Conservation (phyloP, 2,113 vertebrate species). For the Anseranas semipalmata region DNA sequence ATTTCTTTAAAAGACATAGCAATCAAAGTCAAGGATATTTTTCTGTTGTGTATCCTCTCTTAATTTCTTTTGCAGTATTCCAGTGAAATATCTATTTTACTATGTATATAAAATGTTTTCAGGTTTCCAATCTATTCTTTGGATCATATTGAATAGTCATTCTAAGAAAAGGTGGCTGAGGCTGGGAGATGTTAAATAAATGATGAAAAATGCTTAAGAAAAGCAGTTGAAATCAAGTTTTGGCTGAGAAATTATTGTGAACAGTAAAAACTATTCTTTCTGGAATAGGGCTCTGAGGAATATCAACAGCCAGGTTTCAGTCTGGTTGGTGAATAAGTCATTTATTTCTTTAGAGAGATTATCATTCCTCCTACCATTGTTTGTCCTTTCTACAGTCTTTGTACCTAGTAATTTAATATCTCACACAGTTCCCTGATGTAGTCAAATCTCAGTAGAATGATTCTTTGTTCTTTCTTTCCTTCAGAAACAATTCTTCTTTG, state of each 20-base stretch:
- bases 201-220: constrained; percentile 15
- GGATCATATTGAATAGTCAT: neutral
- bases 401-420: constrained; percentile 21
- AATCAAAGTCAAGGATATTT: neutral
- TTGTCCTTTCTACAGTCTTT: constrained; percentile 7
- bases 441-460: neutral
- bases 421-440: neutral
- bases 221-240: constrained; percentile 4
- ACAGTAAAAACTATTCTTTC: neutral
- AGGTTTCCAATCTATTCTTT: neutral
- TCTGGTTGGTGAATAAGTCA: neutral
- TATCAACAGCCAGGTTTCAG: neutral
- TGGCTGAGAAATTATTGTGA: constrained; percentile 20
- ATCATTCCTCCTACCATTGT: neutral
- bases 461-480: neutral
- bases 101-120: neutral
- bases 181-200: constrained; percentile 10
- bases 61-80: neutral
- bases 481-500: neutral
- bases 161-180: neutral
- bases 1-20: neutral
- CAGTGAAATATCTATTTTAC: neutral
- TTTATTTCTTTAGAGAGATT: constrained; percentile 26
- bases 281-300: constrained; percentile 15
- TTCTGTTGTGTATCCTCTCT: neutral